phyloP scores from a whole-genome alignment of 2,113 vertebrate species.

The Eptesicus fuscus region DNA sequence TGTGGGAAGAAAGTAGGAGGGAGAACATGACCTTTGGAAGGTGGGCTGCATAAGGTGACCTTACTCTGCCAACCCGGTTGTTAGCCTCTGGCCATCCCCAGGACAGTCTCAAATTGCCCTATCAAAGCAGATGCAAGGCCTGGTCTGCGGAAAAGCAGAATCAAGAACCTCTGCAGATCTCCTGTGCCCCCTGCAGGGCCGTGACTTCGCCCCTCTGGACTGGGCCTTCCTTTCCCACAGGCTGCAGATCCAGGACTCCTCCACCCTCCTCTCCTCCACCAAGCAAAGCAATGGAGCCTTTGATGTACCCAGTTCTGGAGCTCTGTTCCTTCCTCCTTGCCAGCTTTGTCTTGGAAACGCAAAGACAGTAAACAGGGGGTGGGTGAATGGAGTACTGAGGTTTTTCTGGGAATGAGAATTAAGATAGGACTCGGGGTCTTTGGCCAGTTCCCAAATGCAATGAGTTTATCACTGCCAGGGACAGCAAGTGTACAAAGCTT shows the following conservation, averaged over 20 bases:
- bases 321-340: conserved; percentile 34
- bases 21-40: fast-evolving
- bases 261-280: not conserved
- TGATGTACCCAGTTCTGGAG: conserved; percentile 26
- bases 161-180: not conserved
- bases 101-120: not conserved
- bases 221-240: not conserved
- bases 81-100: not conserved
- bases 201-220: not conserved
- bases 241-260: not conserved
- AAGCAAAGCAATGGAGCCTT: conserved; percentile 36
- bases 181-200: not conserved
- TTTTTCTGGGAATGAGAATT: conserved; percentile 74
- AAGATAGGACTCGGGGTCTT: conserved; percentile 67
- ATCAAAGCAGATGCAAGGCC: not conserved
- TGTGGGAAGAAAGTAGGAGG: not conserved
- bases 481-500: conserved; percentile 68
- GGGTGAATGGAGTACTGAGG: not conserved
- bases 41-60: fast-evolving
- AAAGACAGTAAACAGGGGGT: conserved; percentile 58
- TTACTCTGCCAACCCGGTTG: not conserved
- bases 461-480: conserved; percentile 67
- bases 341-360: conserved; percentile 71
- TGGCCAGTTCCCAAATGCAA: conserved; percentile 72
- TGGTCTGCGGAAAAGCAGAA: not conserved